Conservation (phyloP, 2,888 invertebrate species). For the Thyatira batis region DNA sequence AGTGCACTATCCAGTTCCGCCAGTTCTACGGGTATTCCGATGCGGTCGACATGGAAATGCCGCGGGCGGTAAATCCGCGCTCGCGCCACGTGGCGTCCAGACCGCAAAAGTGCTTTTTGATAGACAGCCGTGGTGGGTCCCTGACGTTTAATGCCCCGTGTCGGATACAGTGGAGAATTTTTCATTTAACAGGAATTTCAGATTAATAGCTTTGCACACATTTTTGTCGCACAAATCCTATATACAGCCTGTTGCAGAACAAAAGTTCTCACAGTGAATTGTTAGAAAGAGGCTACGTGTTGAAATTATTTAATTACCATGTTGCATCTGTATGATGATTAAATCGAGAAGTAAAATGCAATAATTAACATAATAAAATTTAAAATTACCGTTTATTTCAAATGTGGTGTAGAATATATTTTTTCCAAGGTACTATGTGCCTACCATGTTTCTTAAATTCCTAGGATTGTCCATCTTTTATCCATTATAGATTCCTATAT, state of each 20-base stretch:
- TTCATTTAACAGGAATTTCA: conserved; percentile 57
- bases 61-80: conserved; percentile 67
- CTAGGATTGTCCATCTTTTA: too few species aligned
- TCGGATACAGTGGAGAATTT: conserved; percentile 59
- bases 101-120: conserved; percentile 75
- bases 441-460: too few species aligned
- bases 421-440: too few species aligned
- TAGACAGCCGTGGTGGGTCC: conserved; percentile 63
- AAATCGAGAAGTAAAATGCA: too few species aligned
- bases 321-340: background rate
- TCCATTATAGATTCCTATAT: too few species aligned
- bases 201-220: conserved; percentile 44
- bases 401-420: too few species aligned
- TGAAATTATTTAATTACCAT: background rate
- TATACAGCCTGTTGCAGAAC: background rate
- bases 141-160: conserved; percentile 56
- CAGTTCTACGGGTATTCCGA: conserved; percentile 32
- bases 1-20: conserved; percentile 19
- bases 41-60: conserved; percentile 66
- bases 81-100: conserved; percentile 57
- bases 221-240: conserved; percentile 16
- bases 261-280: background rate
- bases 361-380: too few species aligned
- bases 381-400: too few species aligned
- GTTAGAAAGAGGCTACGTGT: background rate